Evolutionary conservation across 37 sponge, comb jelly and placozoan genomes (phyloP), one percentile per base, ranked within the genome.

Genomic region (Dysidea cf. avara): DNA sequence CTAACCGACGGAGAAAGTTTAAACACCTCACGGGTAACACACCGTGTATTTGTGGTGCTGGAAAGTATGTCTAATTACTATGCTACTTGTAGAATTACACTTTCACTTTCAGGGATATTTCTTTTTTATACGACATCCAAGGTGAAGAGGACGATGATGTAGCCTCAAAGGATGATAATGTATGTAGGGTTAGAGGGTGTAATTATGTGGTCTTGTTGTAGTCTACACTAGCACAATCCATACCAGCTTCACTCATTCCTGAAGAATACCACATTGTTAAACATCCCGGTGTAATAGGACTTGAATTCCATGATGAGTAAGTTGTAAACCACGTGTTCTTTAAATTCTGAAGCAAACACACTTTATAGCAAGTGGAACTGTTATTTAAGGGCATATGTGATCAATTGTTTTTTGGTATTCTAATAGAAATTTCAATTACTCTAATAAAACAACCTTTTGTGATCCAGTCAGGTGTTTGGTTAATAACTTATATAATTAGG

Each of bases 41-140:
- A 14, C 93, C 92, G 0, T 95, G 99, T 68, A 51, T 88, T 2
- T 94, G 94, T 80, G 99, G 99, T 2, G 93, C 99, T 59, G 99
- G 99, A 56, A 94, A 69, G 85, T 81, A 73, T 20, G 68, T 69
- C 37, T 77, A 22, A 7, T 63, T 69, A 28, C 50, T 66, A 24
- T 64, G 31, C n/a, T n/a, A n/a, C n/a, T n/a, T n/a, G n/a, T n/a
- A 51, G 4, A 22, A 2, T 26, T 43, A 22, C 30, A 24, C 49
- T 22, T 25, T 3, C 43, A 62, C 26, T n/a, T n/a, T n/a, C n/a
- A 89, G 90, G 57, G 94, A 94, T 51, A 86, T 94, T 21, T 94
- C 94, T 0, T 94, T 94, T 60, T 81, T 94, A 14, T 88, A 86
- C 69, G 94, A 94, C 56, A 74, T 65, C 25, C 25, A 21, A 52